Conservation (phyloP, 2,113 vertebrate genomes). For the Ahaetulla prasina region DNA sequence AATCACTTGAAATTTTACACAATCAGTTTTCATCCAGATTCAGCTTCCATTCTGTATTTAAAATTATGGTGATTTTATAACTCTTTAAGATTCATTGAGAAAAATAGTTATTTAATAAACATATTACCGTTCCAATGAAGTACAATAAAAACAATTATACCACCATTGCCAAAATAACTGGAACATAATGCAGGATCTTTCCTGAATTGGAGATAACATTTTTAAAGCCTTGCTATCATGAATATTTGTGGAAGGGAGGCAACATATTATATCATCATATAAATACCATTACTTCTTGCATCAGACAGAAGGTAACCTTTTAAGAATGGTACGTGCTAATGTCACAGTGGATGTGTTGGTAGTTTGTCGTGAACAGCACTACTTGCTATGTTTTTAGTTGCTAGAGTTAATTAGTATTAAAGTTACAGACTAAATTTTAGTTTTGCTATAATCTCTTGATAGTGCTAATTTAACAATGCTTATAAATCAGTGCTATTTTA, state of each 20-base stretch:
- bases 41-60: neutral
- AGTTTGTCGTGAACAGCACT: neutral
- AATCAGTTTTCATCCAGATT: neutral
- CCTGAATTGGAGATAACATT: neutral
- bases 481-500: neutral
- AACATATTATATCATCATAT: neutral
- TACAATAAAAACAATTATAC: neutral
- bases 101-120: neutral
- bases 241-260: neutral
- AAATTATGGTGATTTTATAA: neutral
- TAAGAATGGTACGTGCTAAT: neutral
- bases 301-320: neutral
- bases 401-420: too few species aligned
- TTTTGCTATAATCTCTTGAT: neutral
- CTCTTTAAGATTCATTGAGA: neutral
- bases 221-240: neutral
- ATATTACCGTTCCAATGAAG: neutral
- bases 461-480: neutral
- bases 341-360: neutral
- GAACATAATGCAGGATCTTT: neutral
- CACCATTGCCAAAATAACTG: neutral
- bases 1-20: neutral
- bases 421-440: neutral
- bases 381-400: neutral
- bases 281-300: neutral